Conservation (phyloP, 2,888 invertebrate genomes). For the Agriopis marginaria region DNA sequence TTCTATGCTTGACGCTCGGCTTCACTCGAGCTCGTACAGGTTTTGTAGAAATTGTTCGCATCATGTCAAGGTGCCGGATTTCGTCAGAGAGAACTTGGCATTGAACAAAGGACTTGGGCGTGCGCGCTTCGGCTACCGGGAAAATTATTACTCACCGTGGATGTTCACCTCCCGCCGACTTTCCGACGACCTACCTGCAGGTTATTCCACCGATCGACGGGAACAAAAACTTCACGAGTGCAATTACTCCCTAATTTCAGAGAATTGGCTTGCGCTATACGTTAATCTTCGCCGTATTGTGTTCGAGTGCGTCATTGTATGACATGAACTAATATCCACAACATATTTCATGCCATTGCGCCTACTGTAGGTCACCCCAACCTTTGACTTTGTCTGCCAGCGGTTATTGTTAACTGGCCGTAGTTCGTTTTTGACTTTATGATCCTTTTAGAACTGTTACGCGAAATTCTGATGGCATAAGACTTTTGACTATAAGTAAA, state of each 20-base stretch:
- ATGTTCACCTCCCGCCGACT: slow-evolving; percentile 70
- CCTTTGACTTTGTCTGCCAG: slow-evolving; percentile 46
- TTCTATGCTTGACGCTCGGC: slow-evolving; percentile 25
- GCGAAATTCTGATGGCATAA: slow-evolving; percentile 11
- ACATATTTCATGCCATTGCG: slow-evolving; percentile 47
- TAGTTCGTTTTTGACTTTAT: slow-evolving; percentile 12
- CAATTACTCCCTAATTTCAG: slow-evolving; percentile 63
- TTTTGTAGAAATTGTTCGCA: slow-evolving; percentile 25
- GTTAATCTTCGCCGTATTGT: slow-evolving; percentile 57
- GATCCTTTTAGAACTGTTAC: slow-evolving; percentile 26
- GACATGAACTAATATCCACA: slow-evolving; percentile 58
- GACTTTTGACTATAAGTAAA: neutral
- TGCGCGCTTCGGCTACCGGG: slow-evolving; percentile 55
- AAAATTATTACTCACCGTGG: slow-evolving; percentile 68
- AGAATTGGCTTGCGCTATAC: slow-evolving; percentile 52
- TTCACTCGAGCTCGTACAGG: slow-evolving; percentile 1
- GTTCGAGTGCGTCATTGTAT: slow-evolving; percentile 49
- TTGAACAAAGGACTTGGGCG: slow-evolving; percentile 52
- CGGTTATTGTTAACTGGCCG: slow-evolving; percentile 39
- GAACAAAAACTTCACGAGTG: slow-evolving; percentile 71
- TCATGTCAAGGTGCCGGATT: slow-evolving; percentile 24
- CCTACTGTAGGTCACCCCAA: slow-evolving; percentile 54
- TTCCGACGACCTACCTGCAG: slow-evolving; percentile 78
- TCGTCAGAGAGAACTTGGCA: slow-evolving; percentile 38
- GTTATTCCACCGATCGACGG: slow-evolving; percentile 72